phyloP scores from a whole-genome alignment of 2,888 invertebrate genomes.

The Drosophila picticornis region DNA sequence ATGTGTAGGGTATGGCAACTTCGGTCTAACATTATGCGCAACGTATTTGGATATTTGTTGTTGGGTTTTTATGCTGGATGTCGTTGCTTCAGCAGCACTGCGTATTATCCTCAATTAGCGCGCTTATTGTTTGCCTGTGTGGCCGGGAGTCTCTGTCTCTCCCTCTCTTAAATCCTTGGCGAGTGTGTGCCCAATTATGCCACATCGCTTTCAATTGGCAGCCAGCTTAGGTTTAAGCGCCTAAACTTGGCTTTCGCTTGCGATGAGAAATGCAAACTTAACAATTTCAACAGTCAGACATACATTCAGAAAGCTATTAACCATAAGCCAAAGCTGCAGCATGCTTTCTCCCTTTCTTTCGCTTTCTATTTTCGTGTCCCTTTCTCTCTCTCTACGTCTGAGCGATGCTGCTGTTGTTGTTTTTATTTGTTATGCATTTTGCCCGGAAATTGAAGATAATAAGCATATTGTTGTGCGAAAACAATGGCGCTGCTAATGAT shows the following conservation, averaged over 20 bases:
- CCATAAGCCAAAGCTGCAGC: slow-evolving; percentile 52
- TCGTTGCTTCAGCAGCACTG: slow-evolving; percentile 40
- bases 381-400: not conserved
- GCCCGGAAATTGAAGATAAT: slow-evolving; percentile 81
- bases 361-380: not conserved
- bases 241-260: slow-evolving; percentile 67
- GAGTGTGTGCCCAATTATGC: slow-evolving; percentile 43
- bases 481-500: slow-evolving; percentile 80
- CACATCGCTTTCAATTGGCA: slow-evolving; percentile 53
- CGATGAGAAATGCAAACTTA: slow-evolving; percentile 69
- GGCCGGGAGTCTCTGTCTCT: slow-evolving; percentile 21
- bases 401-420: slow-evolving; percentile 52
- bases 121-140: slow-evolving; percentile 68
- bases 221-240: slow-evolving; percentile 71
- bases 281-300: slow-evolving; percentile 61
- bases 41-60: slow-evolving; percentile 31
- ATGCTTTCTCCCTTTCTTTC: not conserved
- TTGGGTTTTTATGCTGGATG: slow-evolving; percentile 33
- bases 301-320: slow-evolving; percentile 26
- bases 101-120: slow-evolving; percentile 79
- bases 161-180: not conserved
- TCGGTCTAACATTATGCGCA: not conserved
- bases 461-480: slow-evolving; percentile 82
- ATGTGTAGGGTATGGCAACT: slow-evolving; percentile 13
- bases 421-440: slow-evolving; percentile 81